phyloP scores from a whole-genome alignment of 2,888 invertebrate species.

The Linnaemya vulpina region DNA sequence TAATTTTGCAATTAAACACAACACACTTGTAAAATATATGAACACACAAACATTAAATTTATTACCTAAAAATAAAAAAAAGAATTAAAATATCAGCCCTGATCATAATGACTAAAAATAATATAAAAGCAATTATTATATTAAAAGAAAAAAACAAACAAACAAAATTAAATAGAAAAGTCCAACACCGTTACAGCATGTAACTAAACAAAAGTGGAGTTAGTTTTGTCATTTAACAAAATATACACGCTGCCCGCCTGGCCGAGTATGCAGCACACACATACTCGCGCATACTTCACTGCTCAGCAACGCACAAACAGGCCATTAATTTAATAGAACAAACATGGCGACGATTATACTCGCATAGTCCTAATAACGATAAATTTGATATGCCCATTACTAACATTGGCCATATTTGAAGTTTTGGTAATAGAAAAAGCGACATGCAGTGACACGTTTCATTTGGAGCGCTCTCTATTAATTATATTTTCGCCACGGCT shows the following conservation, averaged over 20 bases:
- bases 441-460: slow-evolving; percentile 2
- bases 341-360: not conserved
- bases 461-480: not conserved
- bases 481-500: not conserved
- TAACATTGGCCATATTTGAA: not conserved
- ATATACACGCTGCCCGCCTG: too few species aligned
- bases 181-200: slow-evolving; percentile 4
- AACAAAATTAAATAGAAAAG: slow-evolving; percentile 13
- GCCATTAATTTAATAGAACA: slow-evolving; percentile 16
- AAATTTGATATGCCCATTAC: not conserved
- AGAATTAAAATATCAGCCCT: slow-evolving; percentile 13
- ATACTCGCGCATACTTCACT: not conserved
- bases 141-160: slow-evolving; percentile 13
- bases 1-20: slow-evolving; percentile 28
- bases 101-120: slow-evolving; percentile 41
- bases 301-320: not conserved
- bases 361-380: not conserved
- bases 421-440: not conserved
- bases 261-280: too few species aligned
- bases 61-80: slow-evolving; percentile 28
- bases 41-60: slow-evolving; percentile 34
- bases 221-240: slow-evolving; percentile 5
- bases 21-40: slow-evolving; percentile 14
- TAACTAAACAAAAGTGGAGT: not conserved
- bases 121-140: slow-evolving; percentile 35